Conservation (phyloP, 2,797 vertebrate species). For the Acomys russatus region DNA sequence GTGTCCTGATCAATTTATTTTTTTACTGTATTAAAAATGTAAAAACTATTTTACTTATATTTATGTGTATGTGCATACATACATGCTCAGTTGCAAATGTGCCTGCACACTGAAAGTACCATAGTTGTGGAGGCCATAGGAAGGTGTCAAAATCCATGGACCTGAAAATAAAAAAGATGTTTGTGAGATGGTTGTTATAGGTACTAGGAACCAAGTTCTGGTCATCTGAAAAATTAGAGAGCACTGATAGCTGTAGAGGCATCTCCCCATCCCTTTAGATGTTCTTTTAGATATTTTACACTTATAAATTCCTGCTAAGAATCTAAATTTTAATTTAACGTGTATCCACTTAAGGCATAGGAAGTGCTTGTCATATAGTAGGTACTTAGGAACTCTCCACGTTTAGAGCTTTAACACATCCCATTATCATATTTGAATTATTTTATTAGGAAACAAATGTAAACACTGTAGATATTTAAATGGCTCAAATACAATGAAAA, state of each 20-base stretch:
- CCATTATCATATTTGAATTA: constrained; percentile 1
- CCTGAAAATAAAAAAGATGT: background rate
- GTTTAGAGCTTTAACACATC: background rate
- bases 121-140: background rate
- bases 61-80: background rate
- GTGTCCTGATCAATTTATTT: background rate
- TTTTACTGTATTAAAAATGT: background rate
- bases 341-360: background rate
- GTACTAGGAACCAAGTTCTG: background rate
- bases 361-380: background rate
- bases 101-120: too few relatives aligned
- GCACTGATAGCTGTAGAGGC: background rate
- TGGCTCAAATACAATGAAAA: background rate
- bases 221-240: background rate
- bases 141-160: background rate
- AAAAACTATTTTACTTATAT: background rate
- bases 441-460: background rate
- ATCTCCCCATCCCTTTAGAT: background rate
- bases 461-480: background rate
- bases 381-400: background rate
- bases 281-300: background rate
- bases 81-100: background rate
- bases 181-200: background rate
- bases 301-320: background rate
- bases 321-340: constrained; percentile 9